Conservation (phyloP, 2,888 invertebrate species). For the Tachina lurida region DNA sequence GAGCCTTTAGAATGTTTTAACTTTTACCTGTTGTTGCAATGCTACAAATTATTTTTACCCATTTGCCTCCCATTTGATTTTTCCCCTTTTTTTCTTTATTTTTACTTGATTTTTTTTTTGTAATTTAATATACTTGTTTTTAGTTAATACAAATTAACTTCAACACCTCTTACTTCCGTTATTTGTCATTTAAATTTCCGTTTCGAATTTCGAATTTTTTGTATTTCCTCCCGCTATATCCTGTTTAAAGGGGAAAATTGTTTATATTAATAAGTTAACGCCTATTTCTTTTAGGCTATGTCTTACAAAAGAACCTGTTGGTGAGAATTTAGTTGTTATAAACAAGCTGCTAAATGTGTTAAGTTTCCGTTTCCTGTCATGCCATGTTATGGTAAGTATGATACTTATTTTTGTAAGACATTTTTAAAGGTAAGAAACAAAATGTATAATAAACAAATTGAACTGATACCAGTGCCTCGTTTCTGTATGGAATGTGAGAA, state of each 20-base stretch:
- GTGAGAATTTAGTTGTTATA: neutral
- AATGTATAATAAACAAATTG: too few species aligned
- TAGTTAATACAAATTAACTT: conserved; percentile 36
- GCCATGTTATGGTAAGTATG: neutral
- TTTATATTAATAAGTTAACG: conserved; percentile 12
- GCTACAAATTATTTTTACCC: neutral
- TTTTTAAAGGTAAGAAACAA: neutral
- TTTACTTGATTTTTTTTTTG: conserved; percentile 5
- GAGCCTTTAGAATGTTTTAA: too few species aligned
- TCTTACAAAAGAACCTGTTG: neutral
- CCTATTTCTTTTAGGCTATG: conserved; percentile 5
- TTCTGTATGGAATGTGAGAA: too few species aligned
- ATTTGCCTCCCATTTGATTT: neutral
- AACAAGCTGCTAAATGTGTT: conserved; percentile 10
- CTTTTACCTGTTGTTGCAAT: conserved; percentile 36
- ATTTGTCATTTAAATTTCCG: conserved; percentile 62
- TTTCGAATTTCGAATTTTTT: conserved; percentile 1
- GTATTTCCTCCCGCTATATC: conserved; percentile 56
- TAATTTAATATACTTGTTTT: conserved; percentile 19
- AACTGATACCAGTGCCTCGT: too few species aligned
- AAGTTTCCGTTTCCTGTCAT: conserved; percentile 47
- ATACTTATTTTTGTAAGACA: neutral
- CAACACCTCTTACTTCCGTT: conserved; percentile 68
- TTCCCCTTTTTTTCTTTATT: conserved; percentile 10
- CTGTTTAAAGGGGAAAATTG: conserved; percentile 25